Base-by-base conservation (phyloP, 2,888 invertebrate genomes). In the Drosophila atripex region DNA sequence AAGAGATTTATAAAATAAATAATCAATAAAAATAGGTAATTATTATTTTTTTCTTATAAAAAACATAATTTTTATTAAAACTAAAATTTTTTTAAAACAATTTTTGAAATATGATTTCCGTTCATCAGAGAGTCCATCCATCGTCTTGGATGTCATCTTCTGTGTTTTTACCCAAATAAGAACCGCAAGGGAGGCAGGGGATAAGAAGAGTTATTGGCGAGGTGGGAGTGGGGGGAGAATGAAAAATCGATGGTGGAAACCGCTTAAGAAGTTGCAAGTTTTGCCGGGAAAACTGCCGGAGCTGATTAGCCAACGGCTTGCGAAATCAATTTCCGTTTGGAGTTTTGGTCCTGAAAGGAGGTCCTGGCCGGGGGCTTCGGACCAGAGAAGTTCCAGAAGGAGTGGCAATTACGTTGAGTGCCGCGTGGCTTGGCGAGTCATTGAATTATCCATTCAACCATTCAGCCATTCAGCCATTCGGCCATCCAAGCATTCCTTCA, bases 281-380 rank as follows among this genome's bases (percentile, higher is more conserved):
- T 21, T 59, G 52, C 0, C 41, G 23, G 25, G 30, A 30, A 39
- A 41, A 45, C 53, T 54, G 32, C 41, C 12, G 47, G 46, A 69
- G 72, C 63, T 73, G 78, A 80, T 80, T 78, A 78, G 77, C 77
- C 77, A 61, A 45, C 64, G 80, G 76, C 74, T 77, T 74, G 77
- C 70, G 71, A 82, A 83, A 84, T 83, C 84, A 83, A 83, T 83
- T 83, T 83, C 82, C 82, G 82, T 45, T 84, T 68, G 30, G 51
- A 65, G 72, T 71, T 80, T 70, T 60, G 38, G 52, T 68, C 18
- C 7, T n/a, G 14, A 18, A 9, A 12, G 16, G 16, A 18, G 23
- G 11, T 12, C 9, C 16, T 8, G 32, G 47, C 8, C 1, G 14
- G 1, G 0, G 32, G 2, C n/a, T 6, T 21, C 2, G 3, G 21